phyloP scores from a whole-genome alignment of 2,113 vertebrate genomes.

The Oplegnathus fasciatus region DNA sequence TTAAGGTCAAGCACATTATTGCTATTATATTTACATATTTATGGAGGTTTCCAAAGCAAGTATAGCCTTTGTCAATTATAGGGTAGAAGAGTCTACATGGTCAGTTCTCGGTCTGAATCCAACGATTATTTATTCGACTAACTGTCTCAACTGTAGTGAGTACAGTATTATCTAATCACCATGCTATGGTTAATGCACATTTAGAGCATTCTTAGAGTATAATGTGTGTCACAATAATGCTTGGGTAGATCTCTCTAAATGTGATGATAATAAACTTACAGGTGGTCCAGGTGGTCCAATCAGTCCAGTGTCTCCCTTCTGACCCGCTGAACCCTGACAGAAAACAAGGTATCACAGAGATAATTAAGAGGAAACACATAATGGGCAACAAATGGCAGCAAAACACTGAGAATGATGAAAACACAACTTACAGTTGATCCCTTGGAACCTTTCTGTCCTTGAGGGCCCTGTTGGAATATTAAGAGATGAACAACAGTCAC shows the following conservation, averaged over 20 bases:
- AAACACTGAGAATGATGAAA: conserved; percentile 17
- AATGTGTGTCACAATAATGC: not conserved
- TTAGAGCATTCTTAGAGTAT: not conserved
- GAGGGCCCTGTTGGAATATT: conserved; percentile 86
- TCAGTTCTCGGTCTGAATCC: not conserved
- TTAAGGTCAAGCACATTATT: not conserved
- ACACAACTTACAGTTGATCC: conserved; percentile 90
- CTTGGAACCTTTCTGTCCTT: conserved; percentile 96
- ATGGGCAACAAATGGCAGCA: not conserved
- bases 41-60: not conserved
- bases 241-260: not conserved
- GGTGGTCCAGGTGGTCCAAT: conserved; percentile 94
- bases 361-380: not conserved
- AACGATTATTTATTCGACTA: no score
- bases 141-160: not conserved
- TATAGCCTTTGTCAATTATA: not conserved
- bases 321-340: conserved; percentile 90
- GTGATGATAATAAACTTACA: conserved; percentile 81
- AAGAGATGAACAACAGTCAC: conserved; percentile 4
- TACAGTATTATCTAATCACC: not conserved
- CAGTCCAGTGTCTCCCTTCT: conserved; percentile 95
- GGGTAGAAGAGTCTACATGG: not conserved
- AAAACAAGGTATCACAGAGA: conserved; percentile 7
- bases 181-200: no score
- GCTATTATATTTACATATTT: not conserved